phyloP scores from a whole-genome alignment of 2,797 vertebrate genomes.

The Notamacropus eugenii region DNA sequence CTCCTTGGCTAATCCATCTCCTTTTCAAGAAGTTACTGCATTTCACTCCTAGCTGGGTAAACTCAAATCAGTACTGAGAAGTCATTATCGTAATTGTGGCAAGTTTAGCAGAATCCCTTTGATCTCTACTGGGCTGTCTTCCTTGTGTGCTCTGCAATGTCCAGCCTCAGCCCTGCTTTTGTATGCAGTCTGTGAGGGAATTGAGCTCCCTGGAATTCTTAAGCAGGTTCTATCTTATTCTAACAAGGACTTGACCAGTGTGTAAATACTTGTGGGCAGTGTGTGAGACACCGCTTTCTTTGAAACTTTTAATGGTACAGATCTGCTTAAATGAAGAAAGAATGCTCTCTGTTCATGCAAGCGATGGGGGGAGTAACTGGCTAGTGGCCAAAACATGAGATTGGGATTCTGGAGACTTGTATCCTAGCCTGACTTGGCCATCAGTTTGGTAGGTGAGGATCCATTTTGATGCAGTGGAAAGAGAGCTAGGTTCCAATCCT shows the following conservation, averaged over 20 bases:
- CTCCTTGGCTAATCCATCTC: not conserved
- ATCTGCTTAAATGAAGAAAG: slow-evolving; percentile 11
- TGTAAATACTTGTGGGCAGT: not conserved
- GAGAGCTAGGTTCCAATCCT: not conserved
- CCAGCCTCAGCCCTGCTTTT: not conserved
- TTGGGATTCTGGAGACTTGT: not conserved
- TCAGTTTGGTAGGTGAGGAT: not conserved
- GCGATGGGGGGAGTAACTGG: not conserved
- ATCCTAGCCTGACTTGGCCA: not conserved
- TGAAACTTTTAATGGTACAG: not conserved
- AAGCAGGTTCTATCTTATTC: slow-evolving; percentile 19
- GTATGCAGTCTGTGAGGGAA: not conserved
- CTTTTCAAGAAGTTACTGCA: not conserved
- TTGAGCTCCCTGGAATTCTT: slow-evolving; percentile 27
- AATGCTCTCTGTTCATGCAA: not conserved
- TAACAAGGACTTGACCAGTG: slow-evolving; percentile 2
- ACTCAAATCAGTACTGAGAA: not conserved
- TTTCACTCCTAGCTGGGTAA: not conserved
- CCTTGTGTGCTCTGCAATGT: slow-evolving; percentile 13
- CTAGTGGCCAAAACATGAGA: not conserved
- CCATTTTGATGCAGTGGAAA: not conserved
- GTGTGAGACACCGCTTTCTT: not conserved
- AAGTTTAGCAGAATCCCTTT: not conserved
- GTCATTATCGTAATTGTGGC: not conserved
- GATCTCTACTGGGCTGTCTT: not conserved